Conservation (phyloP, 1,140 invertebrate species). For the Heliconius hermathena region DNA sequence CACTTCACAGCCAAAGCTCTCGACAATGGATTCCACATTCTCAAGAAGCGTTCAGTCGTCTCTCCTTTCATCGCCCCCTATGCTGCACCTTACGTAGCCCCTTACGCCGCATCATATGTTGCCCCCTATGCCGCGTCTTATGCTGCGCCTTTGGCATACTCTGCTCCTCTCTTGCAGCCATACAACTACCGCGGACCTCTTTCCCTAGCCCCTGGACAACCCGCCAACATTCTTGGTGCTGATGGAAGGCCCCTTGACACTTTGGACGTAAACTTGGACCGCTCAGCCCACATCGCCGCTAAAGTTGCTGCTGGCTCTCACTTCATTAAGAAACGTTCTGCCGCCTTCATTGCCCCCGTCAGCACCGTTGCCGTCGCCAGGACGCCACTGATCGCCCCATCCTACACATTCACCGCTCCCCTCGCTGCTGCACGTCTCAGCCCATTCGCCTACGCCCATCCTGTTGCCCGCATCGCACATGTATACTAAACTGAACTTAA, state of each 20-base stretch:
- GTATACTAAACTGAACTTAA: neutral
- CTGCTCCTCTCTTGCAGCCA: conserved; percentile 33
- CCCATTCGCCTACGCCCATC: conserved; percentile 22
- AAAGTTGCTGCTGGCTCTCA: conserved; percentile 56
- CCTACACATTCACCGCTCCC: conserved; percentile 19
- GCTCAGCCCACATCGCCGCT: conserved; percentile 68
- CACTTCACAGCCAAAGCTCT: conserved; percentile 66
- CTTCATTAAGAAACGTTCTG: conserved; percentile 54
- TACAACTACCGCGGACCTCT: conserved; percentile 67
- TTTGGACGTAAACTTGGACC: conserved; percentile 73
- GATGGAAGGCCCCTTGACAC: conserved; percentile 77
- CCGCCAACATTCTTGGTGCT: conserved; percentile 68
- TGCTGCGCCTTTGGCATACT: conserved; percentile 27
- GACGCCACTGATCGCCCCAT: conserved; percentile 35
- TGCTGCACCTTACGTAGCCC: conserved; percentile 41
- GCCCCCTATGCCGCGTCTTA: conserved; percentile 41
- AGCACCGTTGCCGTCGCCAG: conserved; percentile 25
- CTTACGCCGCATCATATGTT: conserved; percentile 24
- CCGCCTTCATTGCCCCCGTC: conserved; percentile 42
- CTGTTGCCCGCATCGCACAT: conserved; percentile 24
- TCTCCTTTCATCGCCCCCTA: conserved; percentile 45
- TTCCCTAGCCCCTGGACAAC: conserved; percentile 69
- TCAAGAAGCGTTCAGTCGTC: conserved; percentile 53
- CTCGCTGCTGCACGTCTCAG: conserved; percentile 16
- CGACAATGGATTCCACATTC: conserved; percentile 44